Conservation (phyloP, 2,113 vertebrate genomes). For the Nibea coibor region DNA sequence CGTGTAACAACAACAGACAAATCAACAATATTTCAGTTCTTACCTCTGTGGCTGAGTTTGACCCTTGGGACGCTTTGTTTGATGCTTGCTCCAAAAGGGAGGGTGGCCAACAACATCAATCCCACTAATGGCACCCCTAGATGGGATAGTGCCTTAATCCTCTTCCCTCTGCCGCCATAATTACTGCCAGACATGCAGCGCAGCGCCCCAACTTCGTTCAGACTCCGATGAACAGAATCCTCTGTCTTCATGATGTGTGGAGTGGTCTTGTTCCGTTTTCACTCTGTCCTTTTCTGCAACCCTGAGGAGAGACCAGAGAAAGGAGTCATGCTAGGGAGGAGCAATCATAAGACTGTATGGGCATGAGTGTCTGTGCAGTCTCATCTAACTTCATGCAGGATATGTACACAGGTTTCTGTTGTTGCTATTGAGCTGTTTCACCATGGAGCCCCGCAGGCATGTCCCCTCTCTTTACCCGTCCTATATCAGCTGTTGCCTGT, state of each 20-base stretch:
- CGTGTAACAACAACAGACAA: slow-evolving; percentile 1
- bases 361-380: slow-evolving; percentile 38
- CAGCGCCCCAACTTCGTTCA: slow-evolving; percentile 31
- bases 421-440: slow-evolving; percentile 69
- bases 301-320: slow-evolving; percentile 67
- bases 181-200: slow-evolving; percentile 59
- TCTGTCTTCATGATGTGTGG: slow-evolving; percentile 70
- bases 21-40: slow-evolving; percentile 53
- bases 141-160: slow-evolving; percentile 69
- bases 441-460: slow-evolving; percentile 80
- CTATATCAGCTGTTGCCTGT: slow-evolving; percentile 75
- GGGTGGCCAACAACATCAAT: slow-evolving; percentile 79
- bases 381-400: slow-evolving; percentile 59
- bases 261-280: slow-evolving; percentile 50
- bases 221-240: slow-evolving; percentile 38
- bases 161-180: slow-evolving; percentile 59
- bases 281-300: slow-evolving; percentile 58
- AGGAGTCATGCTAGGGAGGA: slow-evolving; percentile 71
- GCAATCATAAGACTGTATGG: slow-evolving; percentile 51
- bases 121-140: slow-evolving; percentile 80
- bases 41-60: slow-evolving; percentile 95
- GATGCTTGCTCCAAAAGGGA: slow-evolving; percentile 83
- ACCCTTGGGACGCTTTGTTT: slow-evolving; percentile 94
- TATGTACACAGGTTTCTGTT: slow-evolving; percentile 56
- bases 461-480: slow-evolving; percentile 59